Evolutionary conservation across 2,797 vertebrate species (phyloP), one percentile per base, ranked within the genome.

Genomic region (Sebastes nivosus): DNA sequence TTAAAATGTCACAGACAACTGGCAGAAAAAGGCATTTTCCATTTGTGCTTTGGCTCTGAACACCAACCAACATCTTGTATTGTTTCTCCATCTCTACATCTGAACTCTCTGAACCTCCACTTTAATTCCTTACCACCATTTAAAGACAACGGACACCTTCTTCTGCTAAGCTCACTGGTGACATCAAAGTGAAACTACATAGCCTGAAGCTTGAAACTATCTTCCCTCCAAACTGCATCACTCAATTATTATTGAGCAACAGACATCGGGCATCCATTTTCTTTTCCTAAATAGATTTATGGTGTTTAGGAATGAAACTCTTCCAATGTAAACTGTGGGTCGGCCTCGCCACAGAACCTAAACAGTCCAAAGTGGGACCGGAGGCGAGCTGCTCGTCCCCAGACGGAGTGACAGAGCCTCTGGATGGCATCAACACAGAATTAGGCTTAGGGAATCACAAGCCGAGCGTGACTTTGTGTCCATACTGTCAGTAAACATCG

Each of bases 261-360:
- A 63, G 30, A 75, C 88, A 88, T 71, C 46, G 6, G 71, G 88
- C 75, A 70, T 71, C 67, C 72, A 81, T 89, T 83, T 87, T 78
- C 71, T 78, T 59, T 71, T 89, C 70, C 83, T 81, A 81, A 85
- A 87, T 79, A 83, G 77, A 85, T 84, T 84, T 80, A 72, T 29
- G n/a, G 67, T 77, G 80, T 85, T 89, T 85, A 60, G 84, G 84
- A 80, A 64, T 38, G 74, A 81, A 80, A 50, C 32, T 52, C 50
- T 2, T 82, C 74, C 79, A 82, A 65, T 8, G 79, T 87, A 88
- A 89, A 88, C 87, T 67, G 5, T 3, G 61, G 64, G 42, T 30
- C 7, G 6, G 66, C 75, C 30, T 46, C 57, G 7, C 38, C 82
- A 71, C 83, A 76, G 65, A 79, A 24, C 77, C 76, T 70, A 82